Base-by-base conservation (phyloP, 2,888 invertebrate species). In the Drosophila cognata region DNA sequence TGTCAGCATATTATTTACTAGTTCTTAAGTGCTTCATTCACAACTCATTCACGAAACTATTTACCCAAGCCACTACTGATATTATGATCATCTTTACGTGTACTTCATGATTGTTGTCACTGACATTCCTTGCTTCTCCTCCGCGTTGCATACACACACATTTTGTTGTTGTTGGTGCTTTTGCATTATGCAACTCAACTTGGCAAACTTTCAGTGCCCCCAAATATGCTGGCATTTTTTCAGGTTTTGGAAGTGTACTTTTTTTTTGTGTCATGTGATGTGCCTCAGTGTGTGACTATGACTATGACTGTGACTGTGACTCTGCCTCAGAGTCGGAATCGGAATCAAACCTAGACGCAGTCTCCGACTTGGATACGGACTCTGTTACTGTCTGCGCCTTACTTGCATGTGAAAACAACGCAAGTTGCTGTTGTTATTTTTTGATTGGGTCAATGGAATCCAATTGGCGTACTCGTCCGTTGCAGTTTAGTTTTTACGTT, bases 371-470 rank as follows among this genome's bases (percentile, higher is more conserved):
- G 51, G 33, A 64, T 36, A 46, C 29, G 62, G 36, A 38, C 25
- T 50, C 55, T 51, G 46, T 57, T 60, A 50, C 62, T 60, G 41
- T 66, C 64, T 65, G 62, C 68, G 68, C n/a, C 7, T 57, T 41
- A 58, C 58, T 76, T 67, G 53, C 82, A 60, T 66, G 55, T 65
- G 68, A 62, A 62, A 72, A 63, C 57, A 61, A 50, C 36, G 50
- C 72, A 50, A 60, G 56, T 68, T 60, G 52, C 53, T 52, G 33
- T 62, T 69, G 68, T 64, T 82, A 69, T 74, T 73, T 67, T 77
- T 79, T 84, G 91, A 90, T 87, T 90, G 74, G 89, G 86, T 90
- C 89, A 89, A 89, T 90, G 90, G 86, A 90, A 89, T 81, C 84
- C 89, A 86, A 86, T 86, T 86, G 89, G 71, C 76, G 63, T 63